These are phyloP conservation scores for Malurus elegans DNA, from an alignment of 2,113 vertebrate species.

Conservation along the genomic window DNA sequence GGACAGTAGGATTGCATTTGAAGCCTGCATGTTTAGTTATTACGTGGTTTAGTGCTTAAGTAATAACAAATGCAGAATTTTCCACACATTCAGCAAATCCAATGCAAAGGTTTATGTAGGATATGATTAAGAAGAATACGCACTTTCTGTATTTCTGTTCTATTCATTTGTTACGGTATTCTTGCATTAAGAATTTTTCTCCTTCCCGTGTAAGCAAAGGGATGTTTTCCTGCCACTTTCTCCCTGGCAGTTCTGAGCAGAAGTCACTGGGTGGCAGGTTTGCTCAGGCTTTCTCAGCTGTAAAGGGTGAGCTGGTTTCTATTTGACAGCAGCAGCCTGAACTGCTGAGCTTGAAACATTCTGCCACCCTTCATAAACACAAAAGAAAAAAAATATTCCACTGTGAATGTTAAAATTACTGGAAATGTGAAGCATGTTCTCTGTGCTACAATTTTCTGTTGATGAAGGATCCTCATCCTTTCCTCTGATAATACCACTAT, in stretches of 20 bases:
- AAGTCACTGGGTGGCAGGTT: constrained; percentile 54
- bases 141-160: not conserved
- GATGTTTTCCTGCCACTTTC: not conserved
- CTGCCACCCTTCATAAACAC: not conserved
- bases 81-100: not conserved
- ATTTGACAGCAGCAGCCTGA: not conserved
- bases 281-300: constrained; percentile 19
- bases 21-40: not conserved
- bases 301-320: not conserved
- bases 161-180: not conserved
- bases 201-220: not conserved
- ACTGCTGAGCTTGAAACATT: not conserved
- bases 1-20: not conserved
- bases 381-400: not conserved
- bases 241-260: not conserved
- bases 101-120: not conserved
- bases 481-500: not conserved
- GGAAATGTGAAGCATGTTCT: not conserved
- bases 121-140: not conserved
- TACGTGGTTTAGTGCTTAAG: not conserved
- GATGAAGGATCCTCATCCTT: not conserved
- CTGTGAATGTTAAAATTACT: not conserved
- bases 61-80: not conserved
- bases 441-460: not conserved
- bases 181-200: not conserved